Evolutionary conservation across 1,140 invertebrate genomes (phyloP).

Genomic region (Contarinia nasturtii): DNA sequence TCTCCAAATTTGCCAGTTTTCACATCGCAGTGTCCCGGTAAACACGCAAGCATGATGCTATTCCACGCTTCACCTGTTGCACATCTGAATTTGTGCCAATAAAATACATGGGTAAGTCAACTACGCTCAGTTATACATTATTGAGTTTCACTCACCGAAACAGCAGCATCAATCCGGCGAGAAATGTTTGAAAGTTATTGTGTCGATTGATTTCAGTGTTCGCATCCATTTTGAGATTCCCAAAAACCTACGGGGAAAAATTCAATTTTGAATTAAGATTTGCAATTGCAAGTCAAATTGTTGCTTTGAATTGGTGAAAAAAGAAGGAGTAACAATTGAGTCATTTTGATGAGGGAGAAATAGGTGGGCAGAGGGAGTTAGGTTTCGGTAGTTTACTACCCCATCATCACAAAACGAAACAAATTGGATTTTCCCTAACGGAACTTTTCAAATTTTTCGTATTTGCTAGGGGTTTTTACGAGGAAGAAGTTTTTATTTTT

Average conservation of each 20-base stretch:
- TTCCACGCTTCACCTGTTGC: constrained; percentile 99
- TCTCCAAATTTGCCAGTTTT: constrained; percentile 41
- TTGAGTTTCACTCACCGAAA: constrained; percentile 68
- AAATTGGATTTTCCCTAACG: too few species aligned
- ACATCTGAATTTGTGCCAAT: constrained; percentile 63
- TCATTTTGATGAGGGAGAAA: too few species aligned
- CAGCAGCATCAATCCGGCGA: constrained; percentile 93
- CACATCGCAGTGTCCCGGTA: constrained; percentile 49
- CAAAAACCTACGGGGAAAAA: too few species aligned
- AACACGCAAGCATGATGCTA: constrained; percentile 93
- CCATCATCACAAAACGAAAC: too few species aligned
- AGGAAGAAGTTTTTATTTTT: too few species aligned
- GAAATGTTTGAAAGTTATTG: constrained; percentile 99
- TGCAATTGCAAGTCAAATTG: too few species aligned
- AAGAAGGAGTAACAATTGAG: not conserved
- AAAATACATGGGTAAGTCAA: not conserved
- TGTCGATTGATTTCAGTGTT: constrained; percentile 88
- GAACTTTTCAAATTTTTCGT: too few species aligned
- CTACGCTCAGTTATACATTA: not conserved
- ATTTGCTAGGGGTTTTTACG: too few species aligned
- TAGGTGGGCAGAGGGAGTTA: too few species aligned
- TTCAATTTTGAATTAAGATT: too few species aligned
- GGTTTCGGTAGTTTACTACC: too few species aligned
- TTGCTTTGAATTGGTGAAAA: constrained; percentile 23
- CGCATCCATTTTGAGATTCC: constrained; percentile 88